Evolutionary conservation across 2,113 vertebrate species (phyloP).

Genomic region (Nyctibius bracteatus): DNA sequence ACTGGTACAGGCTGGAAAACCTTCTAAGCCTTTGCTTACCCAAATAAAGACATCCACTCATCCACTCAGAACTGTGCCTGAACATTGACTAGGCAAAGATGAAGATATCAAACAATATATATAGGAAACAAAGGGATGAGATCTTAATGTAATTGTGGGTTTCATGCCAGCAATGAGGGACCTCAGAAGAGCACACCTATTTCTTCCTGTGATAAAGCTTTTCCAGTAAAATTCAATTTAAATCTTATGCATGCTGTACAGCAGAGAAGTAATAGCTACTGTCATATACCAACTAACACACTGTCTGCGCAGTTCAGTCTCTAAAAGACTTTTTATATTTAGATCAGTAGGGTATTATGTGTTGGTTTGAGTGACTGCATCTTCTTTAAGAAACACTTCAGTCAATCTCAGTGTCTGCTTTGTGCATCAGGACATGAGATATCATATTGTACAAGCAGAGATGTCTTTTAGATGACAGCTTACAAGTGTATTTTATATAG

Average conservation of each 20-base stretch:
- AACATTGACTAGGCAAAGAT: not conserved
- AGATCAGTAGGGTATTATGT: not conserved
- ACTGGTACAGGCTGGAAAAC: not conserved
- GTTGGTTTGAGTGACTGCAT: not conserved
- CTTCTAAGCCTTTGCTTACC: not conserved
- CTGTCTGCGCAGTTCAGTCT: not conserved
- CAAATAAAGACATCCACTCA: not conserved
- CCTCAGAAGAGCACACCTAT: not conserved
- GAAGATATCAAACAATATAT: not conserved
- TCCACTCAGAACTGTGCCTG: not conserved
- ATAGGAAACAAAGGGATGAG: not conserved
- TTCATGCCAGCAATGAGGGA: not conserved
- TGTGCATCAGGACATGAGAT: not conserved
- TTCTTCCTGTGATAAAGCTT: not conserved
- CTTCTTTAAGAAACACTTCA: not conserved
- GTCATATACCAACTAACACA: not conserved
- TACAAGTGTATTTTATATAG: not conserved
- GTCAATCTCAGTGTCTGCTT: not conserved
- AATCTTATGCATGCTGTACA: not conserved
- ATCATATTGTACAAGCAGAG: not conserved
- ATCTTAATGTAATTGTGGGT: not conserved
- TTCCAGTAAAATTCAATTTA: not conserved
- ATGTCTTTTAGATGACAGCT: not conserved
- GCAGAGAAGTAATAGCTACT: not conserved
- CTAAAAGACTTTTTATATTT: not conserved